Evolutionary conservation across 2,888 invertebrate species (phyloP).

Genomic region (Cephonodes hylas): DNA sequence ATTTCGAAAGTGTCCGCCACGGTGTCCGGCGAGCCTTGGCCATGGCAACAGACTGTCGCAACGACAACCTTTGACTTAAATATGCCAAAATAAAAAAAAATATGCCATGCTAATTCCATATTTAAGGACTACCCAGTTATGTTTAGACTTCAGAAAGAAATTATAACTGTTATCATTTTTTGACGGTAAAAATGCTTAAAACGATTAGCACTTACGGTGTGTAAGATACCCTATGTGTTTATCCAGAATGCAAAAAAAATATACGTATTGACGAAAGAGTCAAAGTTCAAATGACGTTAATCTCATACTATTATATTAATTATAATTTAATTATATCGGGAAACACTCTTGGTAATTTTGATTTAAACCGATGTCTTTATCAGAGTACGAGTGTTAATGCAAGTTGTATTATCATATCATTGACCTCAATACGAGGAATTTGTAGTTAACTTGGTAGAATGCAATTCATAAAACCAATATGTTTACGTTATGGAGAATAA

Average conservation of each 20-base stretch:
- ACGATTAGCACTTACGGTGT: too few relatives aligned
- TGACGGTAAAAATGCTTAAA: too few relatives aligned
- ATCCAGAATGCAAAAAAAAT: too few relatives aligned
- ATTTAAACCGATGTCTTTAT: constrained; percentile 3
- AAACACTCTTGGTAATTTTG: neutral
- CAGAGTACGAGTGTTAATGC: constrained; percentile 1
- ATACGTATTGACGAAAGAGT: too few relatives aligned
- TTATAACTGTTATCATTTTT: too few relatives aligned
- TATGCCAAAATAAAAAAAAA: neutral
- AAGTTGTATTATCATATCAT: constrained; percentile 5
- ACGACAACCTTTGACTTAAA: neutral
- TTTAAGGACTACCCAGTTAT: too few relatives aligned
- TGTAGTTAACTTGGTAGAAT: neutral
- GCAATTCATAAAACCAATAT: neutral
- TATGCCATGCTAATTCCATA: neutral
- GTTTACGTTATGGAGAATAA: neutral
- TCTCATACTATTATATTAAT: too few relatives aligned
- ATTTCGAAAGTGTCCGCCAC: constrained; percentile 37
- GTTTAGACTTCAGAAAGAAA: too few relatives aligned
- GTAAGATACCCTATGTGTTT: too few relatives aligned
- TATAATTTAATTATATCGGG: neutral
- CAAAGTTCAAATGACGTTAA: too few relatives aligned
- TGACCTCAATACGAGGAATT: neutral
- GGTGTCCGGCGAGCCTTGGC: constrained; percentile 34
- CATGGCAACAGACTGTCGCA: constrained; percentile 23